Percentiles rank a stretch among this genome's conserved stretches.
Evolutionary conservation across 2,888 invertebrate genomes (phyloP).

Genomic region (Brachylomia viminalis): DNA sequence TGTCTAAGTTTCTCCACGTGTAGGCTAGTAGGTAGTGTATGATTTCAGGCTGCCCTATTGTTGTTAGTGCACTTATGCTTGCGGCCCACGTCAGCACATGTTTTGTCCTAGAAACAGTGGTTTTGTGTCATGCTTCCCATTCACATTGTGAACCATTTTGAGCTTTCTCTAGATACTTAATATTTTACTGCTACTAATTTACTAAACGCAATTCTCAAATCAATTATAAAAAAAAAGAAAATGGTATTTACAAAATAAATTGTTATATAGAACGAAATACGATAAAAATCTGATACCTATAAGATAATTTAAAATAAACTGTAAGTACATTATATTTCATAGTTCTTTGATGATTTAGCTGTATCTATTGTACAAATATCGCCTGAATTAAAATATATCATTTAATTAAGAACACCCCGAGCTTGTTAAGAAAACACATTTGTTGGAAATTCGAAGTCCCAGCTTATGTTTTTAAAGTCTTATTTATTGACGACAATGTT

Average conservation of each 20-base stretch:
- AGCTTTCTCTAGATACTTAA: neutral
- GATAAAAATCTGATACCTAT: slow-evolving; percentile 49
- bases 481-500: slow-evolving; percentile 1
- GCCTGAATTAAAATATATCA: slow-evolving; percentile 6
- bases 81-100: slow-evolving; percentile 18
- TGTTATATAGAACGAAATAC: slow-evolving; percentile 17
- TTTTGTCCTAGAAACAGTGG: slow-evolving; percentile 25
- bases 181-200: neutral
- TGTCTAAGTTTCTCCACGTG: slow-evolving; percentile 75
- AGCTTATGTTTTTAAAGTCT: slow-evolving; percentile 7
- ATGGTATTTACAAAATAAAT: slow-evolving; percentile 14
- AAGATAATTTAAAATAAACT: slow-evolving; percentile 42
- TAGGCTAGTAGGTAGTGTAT: slow-evolving; percentile 71
- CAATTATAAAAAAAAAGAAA: neutral
- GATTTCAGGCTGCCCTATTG: slow-evolving; percentile 70
- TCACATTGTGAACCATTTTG: neutral
- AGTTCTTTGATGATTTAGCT: slow-evolving; percentile 28
- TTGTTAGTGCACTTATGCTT: slow-evolving; percentile 52
- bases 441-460: neutral
- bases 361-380: slow-evolving; percentile 41
- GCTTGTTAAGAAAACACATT: slow-evolving; percentile 8
- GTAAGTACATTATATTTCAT: slow-evolving; percentile 49
- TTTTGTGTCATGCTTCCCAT: slow-evolving; percentile 5
- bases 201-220: neutral
- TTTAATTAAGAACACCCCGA: slow-evolving; percentile 11